Base-by-base conservation (phyloP, 2,797 vertebrate genomes). In the Phoebastria nigripes region DNA sequence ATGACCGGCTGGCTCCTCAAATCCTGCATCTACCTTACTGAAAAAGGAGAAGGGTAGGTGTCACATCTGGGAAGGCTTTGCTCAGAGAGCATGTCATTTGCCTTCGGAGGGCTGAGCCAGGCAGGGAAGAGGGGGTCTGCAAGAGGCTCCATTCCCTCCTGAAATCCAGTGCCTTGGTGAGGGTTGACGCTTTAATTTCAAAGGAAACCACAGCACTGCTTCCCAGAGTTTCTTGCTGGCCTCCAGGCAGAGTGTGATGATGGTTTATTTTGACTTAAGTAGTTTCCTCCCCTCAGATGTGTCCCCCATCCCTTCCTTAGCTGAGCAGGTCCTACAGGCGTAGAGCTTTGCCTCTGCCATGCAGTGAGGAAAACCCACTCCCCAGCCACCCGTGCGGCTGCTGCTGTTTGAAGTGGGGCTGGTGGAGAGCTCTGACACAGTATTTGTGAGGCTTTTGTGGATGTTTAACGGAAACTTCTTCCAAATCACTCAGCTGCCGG, bases 401-500 rank as follows among this genome's bases (percentile, higher is more conserved):
- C 47, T 80, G 47, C 35, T 82, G 4, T 7, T 89, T 20, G 55
- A 63, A 29, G n/a, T 41, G 63, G 42, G 20, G 24, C n/a, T 89
- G 46, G 37, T 87, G 49, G 65, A 54, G 26, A 8, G 55, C 33
- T 56, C 87, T 49, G 25, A 22, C 26, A 17, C 0, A 1, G 12
- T 70, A 6, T 65, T 16, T 73, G 15, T 35, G n/a, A 31, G 28
- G 25, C 15, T 56, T 66, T 63, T 42, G 37, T 42, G 52, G 42
- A 13, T 19, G 37, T 24, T 67, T 55, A n/a, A 31, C 3, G 5
- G 47, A 35, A 87, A 9, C 44, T 62, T 28, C 25, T 44, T 41
- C 12, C 1, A 1, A 46, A 70, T 81, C 70, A 8, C 37, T 61
- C 1, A 0, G 39, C 42, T 63, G 67, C 24, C 1, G 1, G 33